Percentiles rank a stretch among this genome's conserved stretches.
Conservation (phyloP, 2,888 invertebrate species). For the Palloptera scutellata region DNA sequence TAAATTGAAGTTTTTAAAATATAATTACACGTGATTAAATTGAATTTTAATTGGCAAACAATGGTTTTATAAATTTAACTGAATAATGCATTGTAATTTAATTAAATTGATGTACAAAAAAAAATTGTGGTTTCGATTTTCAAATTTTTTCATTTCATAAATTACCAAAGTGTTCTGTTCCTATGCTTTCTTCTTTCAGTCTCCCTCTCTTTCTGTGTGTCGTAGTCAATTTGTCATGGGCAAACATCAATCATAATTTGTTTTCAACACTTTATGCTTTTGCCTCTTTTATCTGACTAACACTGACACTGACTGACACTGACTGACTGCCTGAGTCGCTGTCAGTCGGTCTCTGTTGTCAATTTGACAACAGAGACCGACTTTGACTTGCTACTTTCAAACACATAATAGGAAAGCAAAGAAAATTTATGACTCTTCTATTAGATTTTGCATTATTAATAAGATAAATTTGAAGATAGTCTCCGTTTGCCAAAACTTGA, state of each 20-base stretch:
- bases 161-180: too few species aligned
- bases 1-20: too few species aligned
- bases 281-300: too few species aligned
- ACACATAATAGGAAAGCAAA: constrained; percentile 11
- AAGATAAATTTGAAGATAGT: constrained; percentile 21
- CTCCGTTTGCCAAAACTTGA: not conserved
- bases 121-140: too few species aligned
- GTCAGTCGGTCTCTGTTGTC: not conserved
- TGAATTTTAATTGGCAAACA: too few species aligned
- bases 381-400: not conserved
- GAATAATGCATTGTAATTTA: too few species aligned
- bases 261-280: not conserved
- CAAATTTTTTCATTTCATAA: too few species aligned
- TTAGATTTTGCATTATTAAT: constrained; percentile 40
- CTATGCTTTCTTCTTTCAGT: too few species aligned
- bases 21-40: too few species aligned
- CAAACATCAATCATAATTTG: constrained; percentile 34
- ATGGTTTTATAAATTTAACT: too few species aligned
- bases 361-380: constrained; percentile 7
- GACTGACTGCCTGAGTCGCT: not conserved
- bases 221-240: constrained; percentile 31
- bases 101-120: too few species aligned
- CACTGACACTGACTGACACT: not conserved
- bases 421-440: constrained; percentile 40
- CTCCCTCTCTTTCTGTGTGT: too few species aligned